phyloP scores from a whole-genome alignment of 2,888 invertebrate genomes.

The Polylopha cassiicola region DNA sequence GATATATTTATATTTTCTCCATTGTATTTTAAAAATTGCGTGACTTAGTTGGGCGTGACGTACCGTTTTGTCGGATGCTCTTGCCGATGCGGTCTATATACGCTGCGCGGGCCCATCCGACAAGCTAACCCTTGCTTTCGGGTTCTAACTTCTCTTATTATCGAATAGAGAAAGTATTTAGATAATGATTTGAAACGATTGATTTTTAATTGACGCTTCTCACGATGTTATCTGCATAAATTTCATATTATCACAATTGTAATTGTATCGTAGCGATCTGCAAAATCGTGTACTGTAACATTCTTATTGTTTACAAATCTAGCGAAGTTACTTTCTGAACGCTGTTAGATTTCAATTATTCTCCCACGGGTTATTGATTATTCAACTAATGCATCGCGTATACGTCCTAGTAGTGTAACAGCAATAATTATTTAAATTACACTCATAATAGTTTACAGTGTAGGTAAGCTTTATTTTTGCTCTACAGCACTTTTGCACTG shows the following conservation, averaged over 20 bases:
- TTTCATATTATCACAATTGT: slow-evolving; percentile 3
- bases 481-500: slow-evolving; percentile 32
- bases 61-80: slow-evolving; percentile 64
- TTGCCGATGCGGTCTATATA: slow-evolving; percentile 73
- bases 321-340: slow-evolving; percentile 28
- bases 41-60: slow-evolving; percentile 67
- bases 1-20: slow-evolving; percentile 24
- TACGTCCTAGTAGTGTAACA: slow-evolving; percentile 38
- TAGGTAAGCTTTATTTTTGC: slow-evolving; percentile 46
- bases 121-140: slow-evolving; percentile 56
- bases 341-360: slow-evolving; percentile 46
- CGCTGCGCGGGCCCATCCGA: slow-evolving; percentile 55
- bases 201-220: slow-evolving; percentile 6
- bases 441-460: slow-evolving; percentile 42
- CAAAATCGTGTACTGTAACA: not conserved
- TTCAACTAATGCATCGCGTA: slow-evolving; percentile 47
- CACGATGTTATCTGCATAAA: slow-evolving; percentile 8
- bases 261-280: not conserved
- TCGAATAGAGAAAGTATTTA: slow-evolving; percentile 33
- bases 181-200: slow-evolving; percentile 14
- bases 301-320: slow-evolving; percentile 22
- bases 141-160: slow-evolving; percentile 40
- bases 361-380: slow-evolving; percentile 59
- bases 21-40: slow-evolving; percentile 54
- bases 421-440: slow-evolving; percentile 58